Conservation (phyloP, 2,113 vertebrate species). For the Pelmatolapia mariae region DNA sequence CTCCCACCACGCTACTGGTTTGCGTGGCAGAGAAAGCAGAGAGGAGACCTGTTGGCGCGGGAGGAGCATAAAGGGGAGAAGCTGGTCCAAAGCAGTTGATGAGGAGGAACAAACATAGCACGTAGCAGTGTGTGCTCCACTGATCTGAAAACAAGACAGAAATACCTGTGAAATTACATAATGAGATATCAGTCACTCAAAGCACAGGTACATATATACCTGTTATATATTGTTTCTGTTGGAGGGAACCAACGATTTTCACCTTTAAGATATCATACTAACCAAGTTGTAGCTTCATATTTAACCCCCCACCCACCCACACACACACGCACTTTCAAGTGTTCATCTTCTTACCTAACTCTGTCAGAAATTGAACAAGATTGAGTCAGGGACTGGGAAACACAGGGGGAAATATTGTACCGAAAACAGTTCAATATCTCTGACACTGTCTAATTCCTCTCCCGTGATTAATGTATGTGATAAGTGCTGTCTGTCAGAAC, state of each 20-base stretch:
- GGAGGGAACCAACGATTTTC: accelerated
- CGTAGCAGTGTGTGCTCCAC: neutral
- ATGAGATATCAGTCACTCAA: neutral
- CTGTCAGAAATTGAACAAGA: too few species aligned
- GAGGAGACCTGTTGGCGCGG: conserved; percentile 8
- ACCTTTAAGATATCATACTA: neutral
- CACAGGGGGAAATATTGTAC: neutral
- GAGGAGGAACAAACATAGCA: conserved; percentile 42
- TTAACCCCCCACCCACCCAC: neutral
- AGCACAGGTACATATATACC: neutral
- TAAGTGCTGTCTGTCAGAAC: neutral
- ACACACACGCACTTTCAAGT: neutral
- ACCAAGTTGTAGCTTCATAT: neutral
- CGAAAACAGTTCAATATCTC: neutral
- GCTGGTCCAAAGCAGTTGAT: conserved; percentile 18
- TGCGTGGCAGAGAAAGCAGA: conserved; percentile 75
- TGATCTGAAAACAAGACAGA: conserved; percentile 5
- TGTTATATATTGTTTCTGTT: neutral
- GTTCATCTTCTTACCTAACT: neutral
- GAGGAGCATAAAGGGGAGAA: conserved; percentile 28
- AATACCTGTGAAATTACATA: neutral
- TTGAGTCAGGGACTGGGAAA: neutral
- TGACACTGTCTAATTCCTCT: neutral
- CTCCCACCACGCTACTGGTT: conserved; percentile 66
- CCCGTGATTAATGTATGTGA: neutral